Evolutionary conservation across 2,888 invertebrate genomes (phyloP).

Genomic region (Eulithis prunata): DNA sequence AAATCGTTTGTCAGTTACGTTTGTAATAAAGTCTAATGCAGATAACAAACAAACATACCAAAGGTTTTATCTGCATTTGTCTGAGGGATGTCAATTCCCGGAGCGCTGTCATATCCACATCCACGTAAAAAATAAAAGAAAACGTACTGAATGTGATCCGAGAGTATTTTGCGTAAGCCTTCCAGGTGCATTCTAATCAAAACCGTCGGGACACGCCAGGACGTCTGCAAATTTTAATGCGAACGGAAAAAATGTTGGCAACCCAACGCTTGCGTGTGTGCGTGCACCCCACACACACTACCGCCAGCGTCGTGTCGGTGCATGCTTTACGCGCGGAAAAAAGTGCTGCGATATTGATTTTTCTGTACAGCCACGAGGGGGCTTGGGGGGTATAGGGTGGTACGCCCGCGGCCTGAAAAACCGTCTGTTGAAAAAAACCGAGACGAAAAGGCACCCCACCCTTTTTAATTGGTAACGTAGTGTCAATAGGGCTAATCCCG

Average conservation of each 20-base stretch:
- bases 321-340: slow-evolving; percentile 85
- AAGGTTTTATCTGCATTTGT: slow-evolving; percentile 37
- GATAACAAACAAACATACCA: slow-evolving; percentile 13
- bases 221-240: slow-evolving; percentile 71
- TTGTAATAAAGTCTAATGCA: slow-evolving; percentile 21
- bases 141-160: slow-evolving; percentile 18
- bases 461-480: slow-evolving; percentile 84
- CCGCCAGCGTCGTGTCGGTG: slow-evolving; percentile 68
- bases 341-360: slow-evolving; percentile 86
- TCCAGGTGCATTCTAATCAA: slow-evolving; percentile 73
- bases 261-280: slow-evolving; percentile 65
- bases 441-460: slow-evolving; percentile 84
- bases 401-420: slow-evolving; percentile 83
- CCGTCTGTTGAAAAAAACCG: slow-evolving; percentile 84
- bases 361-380: slow-evolving; percentile 78
- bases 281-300: slow-evolving; percentile 61
- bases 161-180: slow-evolving; percentile 56
- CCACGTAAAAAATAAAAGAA: slow-evolving; percentile 33
- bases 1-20: slow-evolving; percentile 58
- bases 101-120: slow-evolving; percentile 35
- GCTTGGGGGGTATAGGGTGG: slow-evolving; percentile 54
- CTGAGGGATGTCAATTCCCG: slow-evolving; percentile 36
- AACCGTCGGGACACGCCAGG: slow-evolving; percentile 56
- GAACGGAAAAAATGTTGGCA: slow-evolving; percentile 69
- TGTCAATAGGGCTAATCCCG: slow-evolving; percentile 84